Conservation (phyloP, 1,140 invertebrate genomes). For the Tribolium castaneum region DNA sequence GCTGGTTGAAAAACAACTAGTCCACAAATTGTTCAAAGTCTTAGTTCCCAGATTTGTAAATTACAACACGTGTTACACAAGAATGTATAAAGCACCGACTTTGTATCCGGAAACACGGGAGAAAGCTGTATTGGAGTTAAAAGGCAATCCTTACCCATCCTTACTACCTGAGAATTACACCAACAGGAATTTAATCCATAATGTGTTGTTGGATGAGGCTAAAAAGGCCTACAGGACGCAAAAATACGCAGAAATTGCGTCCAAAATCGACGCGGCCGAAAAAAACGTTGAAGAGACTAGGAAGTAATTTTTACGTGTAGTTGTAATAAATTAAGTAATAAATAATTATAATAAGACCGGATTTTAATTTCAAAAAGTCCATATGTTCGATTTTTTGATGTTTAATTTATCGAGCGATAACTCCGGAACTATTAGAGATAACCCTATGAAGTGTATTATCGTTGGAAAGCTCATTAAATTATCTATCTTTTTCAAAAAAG, state of each 20-base stretch:
- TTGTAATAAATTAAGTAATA: background rate
- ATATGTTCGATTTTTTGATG: no score
- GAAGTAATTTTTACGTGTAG: background rate
- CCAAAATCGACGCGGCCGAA: slow-evolving; percentile 57
- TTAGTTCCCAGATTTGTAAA: slow-evolving; percentile 84
- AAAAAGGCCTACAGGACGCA: slow-evolving; percentile 71
- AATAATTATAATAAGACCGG: no score
- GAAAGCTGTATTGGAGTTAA: slow-evolving; percentile 81
- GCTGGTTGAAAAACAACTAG: slow-evolving; percentile 87
- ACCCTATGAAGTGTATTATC: no score
- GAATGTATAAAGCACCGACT: slow-evolving; percentile 76
- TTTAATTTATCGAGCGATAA: no score
- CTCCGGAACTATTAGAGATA: no score
- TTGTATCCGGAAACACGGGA: slow-evolving; percentile 68
- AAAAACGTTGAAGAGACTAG: background rate
- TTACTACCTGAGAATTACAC: slow-evolving; percentile 67
- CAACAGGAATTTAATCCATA: slow-evolving; percentile 76
- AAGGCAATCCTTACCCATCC: slow-evolving; percentile 78
- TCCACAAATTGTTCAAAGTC: slow-evolving; percentile 95
- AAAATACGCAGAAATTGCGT: slow-evolving; percentile 62
- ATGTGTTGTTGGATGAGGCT: slow-evolving; percentile 78
- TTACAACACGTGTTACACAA: slow-evolving; percentile 77
- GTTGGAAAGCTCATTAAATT: no score
- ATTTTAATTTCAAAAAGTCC: no score
- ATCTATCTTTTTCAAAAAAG: no score